These are phyloP conservation scores for Capreolus pygargus DNA, from an alignment of 2,113 vertebrate genomes.

Conservation along the genomic window DNA sequence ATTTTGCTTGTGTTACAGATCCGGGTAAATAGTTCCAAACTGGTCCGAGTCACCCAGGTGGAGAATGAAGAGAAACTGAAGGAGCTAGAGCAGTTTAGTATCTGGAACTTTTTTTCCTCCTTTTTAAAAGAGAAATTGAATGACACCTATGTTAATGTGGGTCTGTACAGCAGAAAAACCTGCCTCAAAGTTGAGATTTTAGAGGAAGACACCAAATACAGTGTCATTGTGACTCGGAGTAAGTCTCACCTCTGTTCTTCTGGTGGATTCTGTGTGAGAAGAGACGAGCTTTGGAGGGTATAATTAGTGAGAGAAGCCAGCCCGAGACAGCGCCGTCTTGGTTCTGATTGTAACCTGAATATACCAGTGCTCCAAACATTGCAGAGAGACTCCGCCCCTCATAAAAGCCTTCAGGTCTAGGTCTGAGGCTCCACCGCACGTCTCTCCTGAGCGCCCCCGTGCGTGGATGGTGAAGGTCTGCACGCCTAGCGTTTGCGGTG, in stretches of 20 bases:
- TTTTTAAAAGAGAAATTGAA: conserved; percentile 90
- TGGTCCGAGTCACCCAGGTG: conserved; percentile 89
- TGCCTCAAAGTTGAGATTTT: conserved; percentile 91
- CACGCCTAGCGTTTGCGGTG: neutral
- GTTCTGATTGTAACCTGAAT: conserved; percentile 26
- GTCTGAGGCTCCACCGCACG: neutral
- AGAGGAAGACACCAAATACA: conserved; percentile 79
- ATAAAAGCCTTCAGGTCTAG: neutral
- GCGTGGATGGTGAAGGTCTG: neutral
- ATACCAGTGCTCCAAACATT: neutral
- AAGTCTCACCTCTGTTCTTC: conserved; percentile 70
- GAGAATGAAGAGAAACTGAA: conserved; percentile 89
- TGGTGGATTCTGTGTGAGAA: conserved; percentile 38
- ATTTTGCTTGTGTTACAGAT: conserved; percentile 81
- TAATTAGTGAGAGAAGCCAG: conserved; percentile 32
- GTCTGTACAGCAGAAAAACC: conserved; percentile 89
- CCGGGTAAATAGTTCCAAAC: conserved; percentile 86
- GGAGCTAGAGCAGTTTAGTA: conserved; percentile 87
- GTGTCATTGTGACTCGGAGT: conserved; percentile 84
- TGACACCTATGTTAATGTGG: conserved; percentile 88
- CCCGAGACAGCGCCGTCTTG: neutral
- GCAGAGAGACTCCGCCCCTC: neutral
- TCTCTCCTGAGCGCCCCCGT: neutral
- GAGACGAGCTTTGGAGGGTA: neutral
- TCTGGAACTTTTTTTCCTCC: conserved; percentile 85